Percentiles rank a stretch among this genome's conserved stretches.
Evolutionary conservation across 2,797 vertebrate genomes (phyloP).

Genomic region (Urosaurus nigricauda): DNA sequence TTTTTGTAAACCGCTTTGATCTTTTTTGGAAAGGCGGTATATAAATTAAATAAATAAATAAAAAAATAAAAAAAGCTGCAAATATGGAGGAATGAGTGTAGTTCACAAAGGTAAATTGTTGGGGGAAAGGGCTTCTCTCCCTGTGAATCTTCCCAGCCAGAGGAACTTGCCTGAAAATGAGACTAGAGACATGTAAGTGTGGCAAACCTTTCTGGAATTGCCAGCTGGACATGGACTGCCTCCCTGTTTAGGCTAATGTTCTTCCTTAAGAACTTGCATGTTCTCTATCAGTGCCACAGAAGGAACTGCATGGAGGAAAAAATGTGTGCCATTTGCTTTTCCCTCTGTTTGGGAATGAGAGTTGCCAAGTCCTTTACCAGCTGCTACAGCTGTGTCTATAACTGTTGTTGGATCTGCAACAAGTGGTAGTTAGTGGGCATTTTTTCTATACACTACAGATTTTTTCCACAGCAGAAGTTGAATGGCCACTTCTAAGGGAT

Average conservation of each 20-base stretch:
- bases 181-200: not conserved
- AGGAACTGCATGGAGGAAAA: not conserved
- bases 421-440: too few relatives aligned
- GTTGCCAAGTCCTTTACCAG: not conserved
- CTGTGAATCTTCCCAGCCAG: not conserved
- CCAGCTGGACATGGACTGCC: not conserved
- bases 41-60: too few relatives aligned
- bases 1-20: too few relatives aligned
- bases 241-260: not conserved
- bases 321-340: not conserved
- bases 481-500: not conserved
- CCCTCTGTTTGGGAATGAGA: not conserved
- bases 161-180: not conserved
- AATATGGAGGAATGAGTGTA: too few relatives aligned
- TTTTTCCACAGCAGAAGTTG: not conserved
- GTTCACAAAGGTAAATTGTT: not conserved
- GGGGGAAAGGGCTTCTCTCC: too few relatives aligned
- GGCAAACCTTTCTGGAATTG: not conserved
- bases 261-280: not conserved
- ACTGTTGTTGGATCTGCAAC: not conserved
- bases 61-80: too few relatives aligned
- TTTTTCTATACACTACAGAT: not conserved
- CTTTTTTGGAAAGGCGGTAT: too few relatives aligned
- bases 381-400: not conserved
- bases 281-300: too few relatives aligned